A percentile compares a stretch with the other conserved stretches of the same genome.
phyloP scores from a whole-genome alignment of 2,797 vertebrate genomes.

The Mastacembelus armatus region DNA sequence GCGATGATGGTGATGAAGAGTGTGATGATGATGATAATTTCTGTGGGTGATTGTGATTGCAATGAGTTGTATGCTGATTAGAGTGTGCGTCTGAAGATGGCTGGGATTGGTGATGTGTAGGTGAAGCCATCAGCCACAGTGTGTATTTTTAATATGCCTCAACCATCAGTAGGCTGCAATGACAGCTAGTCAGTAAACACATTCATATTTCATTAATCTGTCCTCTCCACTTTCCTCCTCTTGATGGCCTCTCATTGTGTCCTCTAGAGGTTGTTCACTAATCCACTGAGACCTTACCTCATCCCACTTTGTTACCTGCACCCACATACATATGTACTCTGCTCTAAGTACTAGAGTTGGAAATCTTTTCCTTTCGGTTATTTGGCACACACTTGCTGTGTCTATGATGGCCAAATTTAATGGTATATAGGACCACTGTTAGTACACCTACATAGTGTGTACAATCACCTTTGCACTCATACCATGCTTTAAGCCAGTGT shows the following conservation, averaged over 20 bases:
- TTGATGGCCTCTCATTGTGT: constrained; percentile 68
- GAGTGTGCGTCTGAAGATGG: constrained; percentile 57
- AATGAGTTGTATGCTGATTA: constrained; percentile 70
- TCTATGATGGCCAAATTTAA: constrained; percentile 56
- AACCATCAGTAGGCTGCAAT: constrained; percentile 71
- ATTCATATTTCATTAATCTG: constrained; percentile 90
- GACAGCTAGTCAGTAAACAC: constrained; percentile 86
- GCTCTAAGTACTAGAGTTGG: constrained; percentile 43
- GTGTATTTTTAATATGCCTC: constrained; percentile 62
- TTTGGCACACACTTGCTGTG: constrained; percentile 25
- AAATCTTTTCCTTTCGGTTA: constrained; percentile 53
- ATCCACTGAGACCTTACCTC: constrained; percentile 62
- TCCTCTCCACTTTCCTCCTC: constrained; percentile 72
- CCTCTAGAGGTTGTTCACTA: constrained; percentile 68
- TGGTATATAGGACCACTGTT: constrained; percentile 18
- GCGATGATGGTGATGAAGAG: constrained; percentile 64
- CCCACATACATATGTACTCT: constrained; percentile 49
- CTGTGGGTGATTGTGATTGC: constrained; percentile 66
- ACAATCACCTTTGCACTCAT: constrained; percentile 11
- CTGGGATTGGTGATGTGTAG: constrained; percentile 46
- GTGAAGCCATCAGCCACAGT: constrained; percentile 58
- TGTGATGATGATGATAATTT: constrained; percentile 66
- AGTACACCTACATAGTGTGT: constrained; percentile 33
- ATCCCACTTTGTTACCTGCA: constrained; percentile 59
- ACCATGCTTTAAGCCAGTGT: background rate